Evolutionary conservation across 1,140 invertebrate species (phyloP).

Genomic region (Elymnias hypermnestra): DNA sequence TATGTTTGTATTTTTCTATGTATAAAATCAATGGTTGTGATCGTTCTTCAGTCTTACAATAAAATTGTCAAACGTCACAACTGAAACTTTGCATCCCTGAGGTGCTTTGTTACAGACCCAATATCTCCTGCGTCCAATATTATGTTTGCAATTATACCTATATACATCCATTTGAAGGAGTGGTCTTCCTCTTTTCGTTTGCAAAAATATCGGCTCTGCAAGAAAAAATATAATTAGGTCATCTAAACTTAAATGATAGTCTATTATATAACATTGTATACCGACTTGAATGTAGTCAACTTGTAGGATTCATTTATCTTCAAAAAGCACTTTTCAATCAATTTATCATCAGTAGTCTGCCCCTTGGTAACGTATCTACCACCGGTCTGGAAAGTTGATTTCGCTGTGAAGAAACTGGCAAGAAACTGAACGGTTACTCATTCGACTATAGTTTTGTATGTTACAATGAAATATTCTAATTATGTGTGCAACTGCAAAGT

Average conservation of each 20-base stretch:
- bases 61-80: slow-evolving; percentile 32
- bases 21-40: slow-evolving; percentile 35
- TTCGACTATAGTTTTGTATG: too few relatives aligned
- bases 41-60: slow-evolving; percentile 35
- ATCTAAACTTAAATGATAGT: background rate
- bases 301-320: too few relatives aligned
- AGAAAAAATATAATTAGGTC: slow-evolving; percentile 6
- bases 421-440: too few relatives aligned
- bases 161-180: slow-evolving; percentile 30
- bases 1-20: too few relatives aligned
- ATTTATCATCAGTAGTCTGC: too few relatives aligned
- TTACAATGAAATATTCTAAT: too few relatives aligned
- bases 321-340: too few relatives aligned
- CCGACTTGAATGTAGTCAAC: too few relatives aligned
- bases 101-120: slow-evolving; percentile 52
- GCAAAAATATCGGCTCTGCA: slow-evolving; percentile 25
- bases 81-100: slow-evolving; percentile 36
- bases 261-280: background rate
- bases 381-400: too few relatives aligned
- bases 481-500: too few relatives aligned
- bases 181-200: slow-evolving; percentile 45
- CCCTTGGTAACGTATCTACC: too few relatives aligned
- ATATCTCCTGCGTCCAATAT: slow-evolving; percentile 24
- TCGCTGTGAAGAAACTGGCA: too few relatives aligned
- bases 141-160: slow-evolving; percentile 41